Conservation (phyloP, 2,113 vertebrate genomes). For the Willisornis vidua region DNA sequence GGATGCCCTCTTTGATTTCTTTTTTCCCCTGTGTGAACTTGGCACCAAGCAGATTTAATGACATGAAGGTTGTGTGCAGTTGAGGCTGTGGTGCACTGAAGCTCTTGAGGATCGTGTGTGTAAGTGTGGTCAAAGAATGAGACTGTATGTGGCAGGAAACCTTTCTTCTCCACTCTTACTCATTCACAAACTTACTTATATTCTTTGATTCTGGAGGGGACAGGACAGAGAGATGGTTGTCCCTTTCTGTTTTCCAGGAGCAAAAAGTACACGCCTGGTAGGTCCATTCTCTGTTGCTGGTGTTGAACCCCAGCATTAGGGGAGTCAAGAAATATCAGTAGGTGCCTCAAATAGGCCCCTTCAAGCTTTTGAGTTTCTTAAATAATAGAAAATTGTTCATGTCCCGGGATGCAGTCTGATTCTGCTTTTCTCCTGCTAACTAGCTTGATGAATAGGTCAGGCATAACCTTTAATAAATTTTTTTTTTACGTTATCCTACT, state of each 20-base stretch:
- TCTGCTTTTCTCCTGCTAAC: not conserved
- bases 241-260: not conserved
- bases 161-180: not conserved
- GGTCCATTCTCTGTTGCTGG: not conserved
- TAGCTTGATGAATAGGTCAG: not conserved
- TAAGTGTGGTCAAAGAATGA: not conserved
- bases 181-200: not conserved
- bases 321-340: not conserved
- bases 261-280: not conserved
- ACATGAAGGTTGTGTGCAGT: not conserved
- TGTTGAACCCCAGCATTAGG: not conserved
- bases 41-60: not conserved
- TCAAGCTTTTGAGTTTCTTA: not conserved
- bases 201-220: not conserved
- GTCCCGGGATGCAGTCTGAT: not conserved
- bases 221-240: not conserved
- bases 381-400: not conserved
- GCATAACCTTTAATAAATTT: not conserved
- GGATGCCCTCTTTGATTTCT: not conserved
- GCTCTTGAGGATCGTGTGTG: not conserved
- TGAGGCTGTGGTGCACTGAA: not conserved
- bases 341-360: not conserved
- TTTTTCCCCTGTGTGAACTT: not conserved
- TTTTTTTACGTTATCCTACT: not conserved
- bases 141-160: not conserved